phyloP scores from a whole-genome alignment of 2,113 vertebrate genomes.

The zebrafish (Danio rerio) region DNA sequence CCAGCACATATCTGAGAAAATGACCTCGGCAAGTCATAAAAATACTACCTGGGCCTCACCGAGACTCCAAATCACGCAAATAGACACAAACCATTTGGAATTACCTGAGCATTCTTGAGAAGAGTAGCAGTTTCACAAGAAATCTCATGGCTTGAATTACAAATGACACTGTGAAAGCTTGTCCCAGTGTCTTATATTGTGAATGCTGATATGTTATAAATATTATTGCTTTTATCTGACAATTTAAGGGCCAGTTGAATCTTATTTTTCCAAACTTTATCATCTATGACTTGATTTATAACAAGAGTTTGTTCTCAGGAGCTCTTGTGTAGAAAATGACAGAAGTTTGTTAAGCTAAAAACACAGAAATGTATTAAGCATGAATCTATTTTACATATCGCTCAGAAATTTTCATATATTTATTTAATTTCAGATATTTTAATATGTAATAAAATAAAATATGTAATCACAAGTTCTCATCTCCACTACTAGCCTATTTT shows the following conservation, averaged over 20 bases:
- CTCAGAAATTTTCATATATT: too few relatives aligned
- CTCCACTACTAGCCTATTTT: background rate
- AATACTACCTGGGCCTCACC: background rate
- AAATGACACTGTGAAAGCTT: background rate
- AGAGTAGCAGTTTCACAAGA: background rate
- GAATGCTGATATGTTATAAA: background rate
- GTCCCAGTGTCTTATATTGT: background rate
- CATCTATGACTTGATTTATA: background rate
- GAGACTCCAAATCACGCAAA: background rate
- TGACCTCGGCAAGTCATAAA: conserved; percentile 8
- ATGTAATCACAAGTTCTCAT: background rate
- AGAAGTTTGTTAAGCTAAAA: background rate
- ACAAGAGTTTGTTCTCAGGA: background rate
- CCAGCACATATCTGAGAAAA: conserved; percentile 43
- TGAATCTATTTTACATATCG: background rate
- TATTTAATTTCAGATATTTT: too few relatives aligned
- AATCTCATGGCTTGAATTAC: background rate
- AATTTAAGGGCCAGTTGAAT: background rate
- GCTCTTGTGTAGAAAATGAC: background rate
- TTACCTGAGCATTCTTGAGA: background rate
- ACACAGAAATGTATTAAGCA: background rate
- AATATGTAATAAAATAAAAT: background rate
- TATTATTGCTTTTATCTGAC: background rate
- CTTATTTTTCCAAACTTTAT: background rate
- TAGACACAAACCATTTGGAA: background rate